phyloP scores from a whole-genome alignment of 2,888 invertebrate genomes.

The Lycophotia porphyrea region DNA sequence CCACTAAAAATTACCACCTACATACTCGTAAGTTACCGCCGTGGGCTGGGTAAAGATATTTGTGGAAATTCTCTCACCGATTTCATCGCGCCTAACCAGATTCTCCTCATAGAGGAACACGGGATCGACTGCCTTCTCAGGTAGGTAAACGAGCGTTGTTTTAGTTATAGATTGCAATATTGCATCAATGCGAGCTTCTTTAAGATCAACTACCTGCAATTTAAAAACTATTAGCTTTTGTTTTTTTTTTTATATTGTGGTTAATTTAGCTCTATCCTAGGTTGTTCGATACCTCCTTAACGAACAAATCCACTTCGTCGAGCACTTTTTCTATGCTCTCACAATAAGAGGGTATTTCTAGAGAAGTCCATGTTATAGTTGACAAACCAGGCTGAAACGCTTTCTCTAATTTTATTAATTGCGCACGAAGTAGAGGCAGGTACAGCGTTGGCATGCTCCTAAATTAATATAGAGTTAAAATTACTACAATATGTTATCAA shows the following conservation, averaged over 20 bases:
- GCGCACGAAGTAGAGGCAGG: constrained; percentile 92
- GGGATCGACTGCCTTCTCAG: constrained; percentile 91
- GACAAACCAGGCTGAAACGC: constrained; percentile 94
- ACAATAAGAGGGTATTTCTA: constrained; percentile 92
- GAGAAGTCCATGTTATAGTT: constrained; percentile 95
- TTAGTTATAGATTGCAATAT: constrained; percentile 91
- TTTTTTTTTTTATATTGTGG: neutral
- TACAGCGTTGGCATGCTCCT: constrained; percentile 92
- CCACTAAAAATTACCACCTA: neutral
- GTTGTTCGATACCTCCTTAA: constrained; percentile 89
- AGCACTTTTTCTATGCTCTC: constrained; percentile 89
- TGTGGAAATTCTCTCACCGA: constrained; percentile 77
- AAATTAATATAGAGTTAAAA: constrained; percentile 41
- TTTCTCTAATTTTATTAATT: constrained; percentile 92
- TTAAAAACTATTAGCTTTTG: neutral
- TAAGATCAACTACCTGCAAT: constrained; percentile 92
- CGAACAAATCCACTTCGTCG: constrained; percentile 91
- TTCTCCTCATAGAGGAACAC: constrained; percentile 91
- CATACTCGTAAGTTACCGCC: neutral
- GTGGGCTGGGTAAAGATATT: neutral
- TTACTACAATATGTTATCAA: neutral
- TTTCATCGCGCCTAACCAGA: constrained; percentile 88
- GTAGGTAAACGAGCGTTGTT: constrained; percentile 91
- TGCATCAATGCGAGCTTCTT: constrained; percentile 93
- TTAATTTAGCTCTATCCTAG: neutral